Percentiles rank a stretch among this genome's conserved stretches.
phyloP scores from a whole-genome alignment of 2,797 vertebrate genomes.

The Miichthys miiuy region DNA sequence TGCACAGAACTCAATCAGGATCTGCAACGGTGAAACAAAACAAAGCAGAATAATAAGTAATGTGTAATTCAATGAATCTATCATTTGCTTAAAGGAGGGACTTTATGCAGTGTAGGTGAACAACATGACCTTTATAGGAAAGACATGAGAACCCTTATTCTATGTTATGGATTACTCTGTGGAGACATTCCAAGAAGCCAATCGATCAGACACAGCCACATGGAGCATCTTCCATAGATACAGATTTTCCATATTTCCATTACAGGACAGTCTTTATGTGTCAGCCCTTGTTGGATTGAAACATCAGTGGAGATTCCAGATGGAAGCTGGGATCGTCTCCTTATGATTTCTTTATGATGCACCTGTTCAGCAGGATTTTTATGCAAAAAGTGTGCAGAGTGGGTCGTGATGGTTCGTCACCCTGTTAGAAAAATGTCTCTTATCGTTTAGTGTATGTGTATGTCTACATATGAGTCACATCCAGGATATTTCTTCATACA shows the following conservation, averaged over 20 bases:
- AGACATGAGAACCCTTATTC: constrained; percentile 19
- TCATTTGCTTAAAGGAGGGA: background rate
- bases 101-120: constrained; percentile 11
- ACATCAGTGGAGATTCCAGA: background rate
- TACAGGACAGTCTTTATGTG: constrained; percentile 13
- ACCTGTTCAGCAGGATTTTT: background rate
- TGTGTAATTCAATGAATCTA: constrained; percentile 1
- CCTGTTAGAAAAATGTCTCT: background rate
- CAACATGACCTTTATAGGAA: constrained; percentile 27
- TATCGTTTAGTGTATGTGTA: background rate
- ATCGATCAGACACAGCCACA: constrained; percentile 35
- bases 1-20: constrained; percentile 99
- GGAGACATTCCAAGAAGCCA: constrained; percentile 21
- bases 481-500: constrained; percentile 41
- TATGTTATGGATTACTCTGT: constrained; percentile 42
- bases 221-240: background rate
- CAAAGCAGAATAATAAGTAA: constrained; percentile 21
- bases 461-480: constrained; percentile 23
- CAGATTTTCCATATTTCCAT: constrained; percentile 15
- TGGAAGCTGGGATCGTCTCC: background rate
- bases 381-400: background rate
- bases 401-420: background rate
- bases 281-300: background rate
- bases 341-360: background rate
- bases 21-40: constrained; percentile 84